Evolutionary conservation across 1,140 invertebrate species (phyloP), one percentile per base, ranked within the genome.

Genomic region (Lucilia sericata): DNA sequence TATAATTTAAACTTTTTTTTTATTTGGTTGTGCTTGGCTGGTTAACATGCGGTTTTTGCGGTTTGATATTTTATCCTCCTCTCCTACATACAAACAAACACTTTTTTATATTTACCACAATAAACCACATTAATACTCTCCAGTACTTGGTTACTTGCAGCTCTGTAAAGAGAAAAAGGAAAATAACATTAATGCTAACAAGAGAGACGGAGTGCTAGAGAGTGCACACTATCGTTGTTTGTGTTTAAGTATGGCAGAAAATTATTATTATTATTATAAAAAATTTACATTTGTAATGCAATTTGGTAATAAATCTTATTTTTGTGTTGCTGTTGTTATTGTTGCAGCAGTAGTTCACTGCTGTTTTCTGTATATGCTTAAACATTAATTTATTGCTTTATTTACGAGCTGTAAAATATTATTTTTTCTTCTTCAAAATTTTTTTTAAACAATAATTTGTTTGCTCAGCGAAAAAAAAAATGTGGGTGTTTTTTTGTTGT

Each of bases 21-120:
- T 49, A n/a, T 10, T 82, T 82, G 81, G 83, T 81, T 82, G 51
- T 21, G 42, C 42, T 21, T 84, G 10, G 76, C 75, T 65, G 65
- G 25, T 74, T 84, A 81, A 86, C 83, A 86, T 82, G 55, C 55
- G 82, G 76, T 80, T 80, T 76, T 49, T 80, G 76, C 30, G 76
- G 76, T 80, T 42, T 70, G 60, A 19, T 70, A 70, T 70, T 70
- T 70, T 70, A 70, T 70, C 60, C 60, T 70, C 51, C 2, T 14
- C 51, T 14, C 51, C 4, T 12, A 10, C 60, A 21, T 19, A 21
- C 10, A 70, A 5, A 70, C 19, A n/a, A 30, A 30, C 25, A 30
- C 25, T 30, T 30, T n/a, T 30, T n/a, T 60, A 17, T 60, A 60
- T 60, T 60, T 60, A 60, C 51, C 51, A 60, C 51, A 60, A 60